Base-by-base conservation (phyloP, 1,140 invertebrate species). In the Lysiphlebus fabarum region DNA sequence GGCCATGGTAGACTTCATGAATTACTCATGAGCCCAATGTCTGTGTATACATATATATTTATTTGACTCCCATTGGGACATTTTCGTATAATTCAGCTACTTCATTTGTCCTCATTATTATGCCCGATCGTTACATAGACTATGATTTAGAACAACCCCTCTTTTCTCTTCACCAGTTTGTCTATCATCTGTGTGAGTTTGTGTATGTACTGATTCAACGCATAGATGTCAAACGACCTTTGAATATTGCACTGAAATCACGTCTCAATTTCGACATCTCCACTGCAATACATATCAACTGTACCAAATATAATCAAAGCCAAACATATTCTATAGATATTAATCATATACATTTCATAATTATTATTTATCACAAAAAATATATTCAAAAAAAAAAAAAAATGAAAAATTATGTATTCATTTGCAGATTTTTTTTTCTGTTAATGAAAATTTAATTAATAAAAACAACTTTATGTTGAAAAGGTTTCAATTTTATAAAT, bases 61-160 rank as follows among this genome's bases (percentile, higher is more conserved):
- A 71, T 66, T 68, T 69, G 65, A 60, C 67, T 67, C 69, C 70
- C 71, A 70, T 67, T 67, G 71, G 69, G 73, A 76, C 71, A 70
- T 70, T 74, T 67, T 66, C 67, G 70, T 74, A 75, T 76, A 76
- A 76, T 76, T 76, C 71, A 75, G 71, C 68, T 70, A 76, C 73
- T 76, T 76, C 73, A 76, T 76, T 76, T 76, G 73, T 76, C 73
- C 71, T 76, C 72, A 76, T 76, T 76, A 76, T 70, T 74, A 73
- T 71, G 70, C 67, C 68, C 67, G 68, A 74, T 74, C 70, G 65
- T 76, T 76, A 75, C 65, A 71, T 65, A 71, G 63, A 65, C 59
- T 57, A 66, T 67, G 65, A 73, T 74, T 72, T 74, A 74, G 49
- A 10, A 36, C 11, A 38, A 0, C 8, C n/a, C 36, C 36, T 7